Percentiles rank a stretch among this genome's conserved stretches.
Conservation (phyloP, 2,888 invertebrate genomes). For the Tillus elongatus region DNA sequence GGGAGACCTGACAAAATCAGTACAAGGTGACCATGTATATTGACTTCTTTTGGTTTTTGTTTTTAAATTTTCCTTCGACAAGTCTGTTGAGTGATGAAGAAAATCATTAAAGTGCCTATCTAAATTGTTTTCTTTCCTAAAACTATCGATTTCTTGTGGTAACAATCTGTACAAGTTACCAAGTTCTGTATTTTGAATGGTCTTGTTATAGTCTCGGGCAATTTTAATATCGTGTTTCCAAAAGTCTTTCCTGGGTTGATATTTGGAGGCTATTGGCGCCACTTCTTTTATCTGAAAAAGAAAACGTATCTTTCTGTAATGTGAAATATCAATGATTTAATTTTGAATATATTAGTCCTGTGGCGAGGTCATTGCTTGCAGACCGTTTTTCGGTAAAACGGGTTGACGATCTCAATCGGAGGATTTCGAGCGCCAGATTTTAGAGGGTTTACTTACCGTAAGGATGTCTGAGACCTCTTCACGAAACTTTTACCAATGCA, state of each 20-base stretch:
- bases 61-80: slow-evolving; percentile 22
- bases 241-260: slow-evolving; percentile 42
- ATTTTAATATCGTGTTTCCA: slow-evolving; percentile 57
- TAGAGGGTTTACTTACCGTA: too few species aligned
- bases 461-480: too few species aligned
- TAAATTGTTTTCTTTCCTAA: slow-evolving; percentile 17
- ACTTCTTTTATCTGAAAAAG: slow-evolving; percentile 51
- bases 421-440: too few species aligned
- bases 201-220: slow-evolving; percentile 49
- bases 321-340: too few species aligned
- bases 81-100: slow-evolving; percentile 27
- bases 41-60: slow-evolving; percentile 21
- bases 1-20: too few species aligned
- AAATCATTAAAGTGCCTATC: slow-evolving; percentile 14
- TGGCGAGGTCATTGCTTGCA: too few species aligned
- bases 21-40: slow-evolving; percentile 32
- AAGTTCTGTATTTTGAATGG: slow-evolving; percentile 31
- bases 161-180: slow-evolving; percentile 29
- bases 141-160: slow-evolving; percentile 34
- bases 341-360: too few species aligned
- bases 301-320: too few species aligned
- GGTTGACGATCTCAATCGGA: too few species aligned
- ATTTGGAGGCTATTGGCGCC: slow-evolving; percentile 46
- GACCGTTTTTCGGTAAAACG: too few species aligned
- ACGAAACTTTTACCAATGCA: too few species aligned